phyloP scores from a whole-genome alignment of 2,888 invertebrate species.

The Philereme vetulata region DNA sequence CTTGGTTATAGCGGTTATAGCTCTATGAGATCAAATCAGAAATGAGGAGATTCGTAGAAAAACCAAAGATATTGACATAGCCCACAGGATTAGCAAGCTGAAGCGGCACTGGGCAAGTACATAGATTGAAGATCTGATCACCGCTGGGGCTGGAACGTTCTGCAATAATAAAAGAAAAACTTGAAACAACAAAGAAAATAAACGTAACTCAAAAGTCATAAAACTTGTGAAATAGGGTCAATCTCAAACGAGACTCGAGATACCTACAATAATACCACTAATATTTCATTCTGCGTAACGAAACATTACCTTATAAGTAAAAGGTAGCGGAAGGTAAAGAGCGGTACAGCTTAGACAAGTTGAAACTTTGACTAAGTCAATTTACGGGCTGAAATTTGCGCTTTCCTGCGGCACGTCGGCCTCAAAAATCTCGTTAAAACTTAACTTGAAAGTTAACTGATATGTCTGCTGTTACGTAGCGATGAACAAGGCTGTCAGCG shows the following conservation, averaged over 20 bases:
- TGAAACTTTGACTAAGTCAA: slow-evolving; percentile 62
- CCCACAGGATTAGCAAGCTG: too few species aligned
- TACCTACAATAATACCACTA: neutral
- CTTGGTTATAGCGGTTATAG: too few species aligned
- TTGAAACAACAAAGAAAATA: too few species aligned
- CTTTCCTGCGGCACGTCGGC: slow-evolving; percentile 50
- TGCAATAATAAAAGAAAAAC: too few species aligned
- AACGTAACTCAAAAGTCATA: neutral
- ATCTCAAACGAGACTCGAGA: neutral
- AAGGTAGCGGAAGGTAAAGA: slow-evolving; percentile 50
- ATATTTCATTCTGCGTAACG: neutral
- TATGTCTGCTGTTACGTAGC: slow-evolving; percentile 40
- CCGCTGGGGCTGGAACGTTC: too few species aligned
- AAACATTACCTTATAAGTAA: slow-evolving; percentile 39
- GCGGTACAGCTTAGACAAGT: slow-evolving; percentile 48
- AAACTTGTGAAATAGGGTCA: neutral
- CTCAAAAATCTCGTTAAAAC: slow-evolving; percentile 75
- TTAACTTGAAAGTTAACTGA: slow-evolving; percentile 51
- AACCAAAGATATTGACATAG: too few species aligned
- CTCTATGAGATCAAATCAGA: too few species aligned
- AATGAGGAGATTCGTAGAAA: too few species aligned
- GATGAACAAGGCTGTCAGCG: slow-evolving; percentile 32
- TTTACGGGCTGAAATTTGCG: slow-evolving; percentile 58
- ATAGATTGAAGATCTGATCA: too few species aligned
- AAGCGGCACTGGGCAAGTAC: too few species aligned